Base-by-base conservation (phyloP, 2,797 vertebrate species). In the Poecilia wingei region DNA sequence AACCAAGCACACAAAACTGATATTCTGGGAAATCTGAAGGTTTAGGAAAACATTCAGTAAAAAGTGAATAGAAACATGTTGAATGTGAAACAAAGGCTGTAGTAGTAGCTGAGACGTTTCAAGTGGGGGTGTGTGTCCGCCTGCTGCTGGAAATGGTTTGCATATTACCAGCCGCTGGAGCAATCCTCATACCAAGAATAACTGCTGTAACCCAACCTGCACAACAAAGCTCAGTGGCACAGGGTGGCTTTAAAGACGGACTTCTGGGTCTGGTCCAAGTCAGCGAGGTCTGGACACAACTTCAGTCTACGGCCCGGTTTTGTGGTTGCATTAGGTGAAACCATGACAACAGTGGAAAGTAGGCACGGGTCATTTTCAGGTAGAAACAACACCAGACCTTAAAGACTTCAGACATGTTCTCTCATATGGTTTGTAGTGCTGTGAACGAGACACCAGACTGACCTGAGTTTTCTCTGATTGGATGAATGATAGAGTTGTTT, bases 171-270 rank as follows among this genome's bases (percentile, higher is more conserved):
- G 59, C 77, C 70, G 70, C 55, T 39, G 57, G 57, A 49, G 79
- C 1, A 55, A 46, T 55, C 18, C 49, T 83, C 88, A 88, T 83
- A 82, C 74, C 73, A 6, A 57, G 82, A 77, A 85, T 85, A 85
- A 80, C 82, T 82, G 47, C 66, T 82, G 88, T 77, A 87, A 91
- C 79, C 79, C 47, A 87, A 84, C 61, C 84, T 87, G 77, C 39
- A 53, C 83, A 61, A 73, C 22, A 74, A 79, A 41, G 81, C 74
- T 83, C 78, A 6, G 18, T 46, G 64, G 46, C 77, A 3, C 36
- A 72, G 53, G 79, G 75, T 55, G 82, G 76, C 22, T 59, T 57
- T 77, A 72, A 7, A 46, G 33, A 49, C 22, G 39, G 57, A 28
- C 69, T 20, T 45, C 31, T 0, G 13, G 39, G 69, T 84, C 79